Evolutionary conservation across 2,113 vertebrate species (phyloP), one percentile per base, ranked within the genome.

Genomic region (Thamnophis sirtalis): DNA sequence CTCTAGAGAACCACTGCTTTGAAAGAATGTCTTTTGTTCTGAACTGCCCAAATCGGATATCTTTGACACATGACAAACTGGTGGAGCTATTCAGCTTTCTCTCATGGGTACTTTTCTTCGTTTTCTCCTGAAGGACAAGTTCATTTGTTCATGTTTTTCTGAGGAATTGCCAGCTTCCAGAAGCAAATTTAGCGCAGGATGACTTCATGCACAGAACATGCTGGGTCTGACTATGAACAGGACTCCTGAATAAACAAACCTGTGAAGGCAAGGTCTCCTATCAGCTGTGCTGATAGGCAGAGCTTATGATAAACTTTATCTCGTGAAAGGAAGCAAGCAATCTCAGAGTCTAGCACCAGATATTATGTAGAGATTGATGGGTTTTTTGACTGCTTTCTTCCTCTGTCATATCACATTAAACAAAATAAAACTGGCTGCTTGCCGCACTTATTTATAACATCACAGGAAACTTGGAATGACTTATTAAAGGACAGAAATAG

Each of bases 401-500:
- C 95, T 95, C 96, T 98, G 97, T 95, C 97, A 93, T 96, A 97
- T 98, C 96, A 96, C 97, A 97, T 98, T 97, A 97, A 95, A 93
- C 56, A 96, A 96, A 97, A 98, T 97, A 97, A 97, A 98, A 95
- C 94, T 53, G 90, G 96, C 97, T 97, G 96, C 95, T 97, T 96
- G 92, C 93, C 90, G 0, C 50, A 96, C 55, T 97, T 98, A 98
- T 98, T 98, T 97, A 98, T 97, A 98, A 97, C 97, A 97, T 98
- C 96, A 96, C 96, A 97, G 96, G 97, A 97, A 97, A 97, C 96
- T 96, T 97, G 94, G 95, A 98, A 97, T 96, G 97, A 97, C 96
- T 97, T 98, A 97, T 97, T 97, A 97, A 97, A 89, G 96, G 95
- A 97, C 96, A 96, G 96, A 97, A 98, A 98, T 97, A 98, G 95